A percentile compares a stretch with the other conserved stretches of the same genome.
Conservation (phyloP, 2,113 vertebrate genomes). For the Oxygymnocypris stewartii region DNA sequence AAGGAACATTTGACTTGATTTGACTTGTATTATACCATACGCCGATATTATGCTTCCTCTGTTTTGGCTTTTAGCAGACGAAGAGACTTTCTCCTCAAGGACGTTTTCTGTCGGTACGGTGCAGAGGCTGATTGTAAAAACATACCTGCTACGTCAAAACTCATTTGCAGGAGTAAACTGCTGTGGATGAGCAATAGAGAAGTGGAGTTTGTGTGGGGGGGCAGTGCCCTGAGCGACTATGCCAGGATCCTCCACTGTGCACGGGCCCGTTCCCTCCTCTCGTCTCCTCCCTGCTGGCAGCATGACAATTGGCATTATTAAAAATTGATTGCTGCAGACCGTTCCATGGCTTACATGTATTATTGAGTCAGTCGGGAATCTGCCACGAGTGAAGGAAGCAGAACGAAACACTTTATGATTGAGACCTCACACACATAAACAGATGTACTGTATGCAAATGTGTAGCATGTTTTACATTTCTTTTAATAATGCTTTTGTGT, state of each 20-base stretch:
- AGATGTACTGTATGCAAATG: not conserved
- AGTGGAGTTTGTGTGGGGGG: not conserved
- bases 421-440: slow-evolving; percentile 22
- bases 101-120: not conserved
- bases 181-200: not conserved
- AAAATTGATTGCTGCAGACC: slow-evolving; percentile 78
- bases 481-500: not conserved
- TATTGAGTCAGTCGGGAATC: slow-evolving; percentile 67
- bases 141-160: not conserved
- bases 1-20: not conserved
- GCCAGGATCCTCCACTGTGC: not conserved
- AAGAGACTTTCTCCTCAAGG: not conserved
- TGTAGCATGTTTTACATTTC: not conserved
- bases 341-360: slow-evolving; percentile 70
- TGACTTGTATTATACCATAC: not conserved
- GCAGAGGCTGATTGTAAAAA: not conserved
- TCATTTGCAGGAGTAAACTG: not conserved
- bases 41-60: not conserved
- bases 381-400: slow-evolving; percentile 68
- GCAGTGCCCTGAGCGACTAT: not conserved
- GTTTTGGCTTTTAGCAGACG: not conserved
- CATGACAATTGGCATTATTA: slow-evolving; percentile 79
- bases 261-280: not conserved
- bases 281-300: slow-evolving; percentile 64
- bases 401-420: slow-evolving; percentile 70